These are phyloP conservation scores for Andrena praecox DNA, from an alignment of 2,888 invertebrate genomes.

Conservation along the genomic window DNA sequence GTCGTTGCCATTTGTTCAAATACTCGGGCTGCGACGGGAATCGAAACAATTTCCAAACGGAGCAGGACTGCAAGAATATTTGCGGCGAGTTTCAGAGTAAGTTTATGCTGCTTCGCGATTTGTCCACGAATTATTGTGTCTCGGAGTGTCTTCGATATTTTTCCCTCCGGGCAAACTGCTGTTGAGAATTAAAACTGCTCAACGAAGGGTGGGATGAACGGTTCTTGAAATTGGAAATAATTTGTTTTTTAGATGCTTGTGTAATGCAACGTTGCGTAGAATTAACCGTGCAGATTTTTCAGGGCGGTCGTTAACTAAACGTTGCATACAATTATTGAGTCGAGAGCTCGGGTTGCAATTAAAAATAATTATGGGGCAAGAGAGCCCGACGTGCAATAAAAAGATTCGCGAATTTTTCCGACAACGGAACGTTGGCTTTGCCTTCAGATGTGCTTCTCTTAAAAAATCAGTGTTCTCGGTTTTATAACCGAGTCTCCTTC, in stretches of 20 bases:
- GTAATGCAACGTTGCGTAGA: too few relatives aligned
- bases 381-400: neutral
- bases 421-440: too few relatives aligned
- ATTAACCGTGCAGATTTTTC: too few relatives aligned
- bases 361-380: neutral
- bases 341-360: neutral
- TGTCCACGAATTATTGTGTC: too few relatives aligned
- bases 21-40: slow-evolving; percentile 96
- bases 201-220: neutral
- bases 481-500: too few relatives aligned
- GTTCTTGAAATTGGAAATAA: too few relatives aligned
- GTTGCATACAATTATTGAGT: neutral
- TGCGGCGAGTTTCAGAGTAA: slow-evolving; percentile 87
- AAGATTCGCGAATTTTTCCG: neutral
- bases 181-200: neutral
- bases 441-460: too few relatives aligned
- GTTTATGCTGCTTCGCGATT: slow-evolving; percentile 29
- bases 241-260: too few relatives aligned
- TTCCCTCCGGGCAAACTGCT: too few relatives aligned
- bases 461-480: too few relatives aligned
- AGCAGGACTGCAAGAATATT: slow-evolving; percentile 89
- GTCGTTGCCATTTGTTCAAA: slow-evolving; percentile 92
- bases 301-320: neutral
- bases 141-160: too few relatives aligned
- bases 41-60: slow-evolving; percentile 93